Conservation (phyloP, 2,797 vertebrate genomes). For the Myoxocephalus aenaeus region DNA sequence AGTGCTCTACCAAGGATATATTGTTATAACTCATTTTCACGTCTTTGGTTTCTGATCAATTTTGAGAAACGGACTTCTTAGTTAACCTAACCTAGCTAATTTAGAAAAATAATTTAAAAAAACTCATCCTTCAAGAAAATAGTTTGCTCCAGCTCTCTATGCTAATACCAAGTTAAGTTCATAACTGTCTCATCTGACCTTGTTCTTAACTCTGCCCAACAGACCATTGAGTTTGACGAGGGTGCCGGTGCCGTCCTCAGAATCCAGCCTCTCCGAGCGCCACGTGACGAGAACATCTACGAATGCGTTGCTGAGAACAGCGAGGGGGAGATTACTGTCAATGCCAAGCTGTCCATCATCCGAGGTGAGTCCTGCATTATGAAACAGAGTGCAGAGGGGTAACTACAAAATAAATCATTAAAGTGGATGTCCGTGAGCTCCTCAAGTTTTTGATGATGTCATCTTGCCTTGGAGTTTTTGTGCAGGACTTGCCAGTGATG, state of each 20-base stretch:
- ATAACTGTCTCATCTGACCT: neutral
- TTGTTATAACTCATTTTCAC: neutral
- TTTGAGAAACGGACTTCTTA: neutral
- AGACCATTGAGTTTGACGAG: slow-evolving; percentile 98
- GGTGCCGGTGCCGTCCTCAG: slow-evolving; percentile 94
- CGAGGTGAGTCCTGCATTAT: slow-evolving; percentile 87
- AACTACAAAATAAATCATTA: slow-evolving; percentile 51
- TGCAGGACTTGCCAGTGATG: slow-evolving; percentile 12
- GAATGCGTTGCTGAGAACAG: slow-evolving; percentile 96
- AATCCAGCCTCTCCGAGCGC: slow-evolving; percentile 96
- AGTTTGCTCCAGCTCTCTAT: neutral
- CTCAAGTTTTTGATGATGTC: slow-evolving; percentile 38
- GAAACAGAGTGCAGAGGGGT: slow-evolving; percentile 37
- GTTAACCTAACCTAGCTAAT: neutral
- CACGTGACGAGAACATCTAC: slow-evolving; percentile 96
- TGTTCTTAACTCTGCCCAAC: slow-evolving; percentile 10
- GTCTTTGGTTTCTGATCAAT: neutral
- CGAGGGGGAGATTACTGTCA: slow-evolving; percentile 91
- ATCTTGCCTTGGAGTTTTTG: slow-evolving; percentile 31
- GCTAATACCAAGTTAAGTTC: neutral
- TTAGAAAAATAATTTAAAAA: neutral
- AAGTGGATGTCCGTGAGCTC: slow-evolving; percentile 37
- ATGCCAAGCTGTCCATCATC: slow-evolving; percentile 97
- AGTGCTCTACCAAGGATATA: neutral
- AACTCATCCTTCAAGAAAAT: neutral